These are phyloP conservation scores for Ichneumoninae sp. DNA, from an alignment of 2,888 invertebrate species.

Conservation along the genomic window DNA sequence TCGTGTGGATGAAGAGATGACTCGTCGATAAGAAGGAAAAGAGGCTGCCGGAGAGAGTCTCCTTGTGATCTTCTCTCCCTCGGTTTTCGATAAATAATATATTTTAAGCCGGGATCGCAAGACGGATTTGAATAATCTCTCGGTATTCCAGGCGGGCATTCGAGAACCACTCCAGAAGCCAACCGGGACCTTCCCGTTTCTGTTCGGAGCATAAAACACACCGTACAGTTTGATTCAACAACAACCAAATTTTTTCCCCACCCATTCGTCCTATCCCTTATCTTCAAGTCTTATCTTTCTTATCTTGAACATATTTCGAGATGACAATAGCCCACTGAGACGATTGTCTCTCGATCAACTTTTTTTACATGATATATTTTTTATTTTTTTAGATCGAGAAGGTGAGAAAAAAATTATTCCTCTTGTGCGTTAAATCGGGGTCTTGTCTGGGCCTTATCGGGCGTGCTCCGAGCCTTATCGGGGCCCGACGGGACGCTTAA, in stretches of 20 bases:
- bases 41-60: conserved; percentile 13
- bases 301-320: background rate
- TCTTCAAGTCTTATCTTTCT: background rate
- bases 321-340: background rate
- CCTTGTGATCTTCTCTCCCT: conserved; percentile 6
- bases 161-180: conserved; percentile 77
- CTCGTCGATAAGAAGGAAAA: conserved; percentile 70
- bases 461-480: background rate
- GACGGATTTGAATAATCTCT: conserved; percentile 83
- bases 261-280: background rate
- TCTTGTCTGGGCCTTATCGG: background rate
- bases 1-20: conserved; percentile 66
- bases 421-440: background rate
- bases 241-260: conserved; percentile 37
- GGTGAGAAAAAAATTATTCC: background rate
- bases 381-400: background rate
- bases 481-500: background rate
- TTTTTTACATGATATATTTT: background rate
- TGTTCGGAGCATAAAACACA: conserved; percentile 33
- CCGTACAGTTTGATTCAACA: conserved; percentile 53
- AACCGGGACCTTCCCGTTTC: conserved; percentile 72
- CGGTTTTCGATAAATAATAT: conserved; percentile 78
- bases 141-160: conserved; percentile 77
- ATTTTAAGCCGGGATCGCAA: conserved; percentile 79
- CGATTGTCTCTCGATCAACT: background rate